phyloP scores from a whole-genome alignment of 2,888 invertebrate species.

The Cotesia congregata region DNA sequence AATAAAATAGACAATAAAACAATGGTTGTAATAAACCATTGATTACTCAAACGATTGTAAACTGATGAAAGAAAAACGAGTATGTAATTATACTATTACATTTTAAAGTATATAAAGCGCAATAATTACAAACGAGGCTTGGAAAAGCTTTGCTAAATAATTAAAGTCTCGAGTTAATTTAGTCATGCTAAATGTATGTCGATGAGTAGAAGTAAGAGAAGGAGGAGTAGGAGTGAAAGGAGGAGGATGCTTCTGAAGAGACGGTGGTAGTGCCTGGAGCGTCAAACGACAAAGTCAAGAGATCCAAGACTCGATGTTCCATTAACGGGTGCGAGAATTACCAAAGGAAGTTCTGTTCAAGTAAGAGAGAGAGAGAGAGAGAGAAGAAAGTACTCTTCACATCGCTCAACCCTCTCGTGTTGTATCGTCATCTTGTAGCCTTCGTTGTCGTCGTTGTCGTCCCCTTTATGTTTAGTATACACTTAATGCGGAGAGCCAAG shows the following conservation, averaged over 20 bases:
- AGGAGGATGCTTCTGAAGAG: neutral
- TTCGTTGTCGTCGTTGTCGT: constrained; percentile 15
- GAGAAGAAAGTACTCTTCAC: constrained; percentile 24
- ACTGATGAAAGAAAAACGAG: neutral
- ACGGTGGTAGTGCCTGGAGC: neutral
- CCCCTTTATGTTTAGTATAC: constrained; percentile 4
- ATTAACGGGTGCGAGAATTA: constrained; percentile 26
- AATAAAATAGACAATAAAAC: too few relatives aligned
- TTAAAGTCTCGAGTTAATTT: neutral
- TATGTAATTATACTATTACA: neutral
- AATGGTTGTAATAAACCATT: too few relatives aligned
- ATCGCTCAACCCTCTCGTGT: constrained; percentile 30
- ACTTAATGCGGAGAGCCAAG: constrained; percentile 24
- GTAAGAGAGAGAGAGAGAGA: constrained; percentile 2
- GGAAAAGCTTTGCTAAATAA: neutral
- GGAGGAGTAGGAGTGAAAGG: neutral
- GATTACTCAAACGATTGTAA: too few relatives aligned
- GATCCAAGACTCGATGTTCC: constrained; percentile 29
- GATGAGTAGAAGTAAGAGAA: neutral
- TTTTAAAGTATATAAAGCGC: neutral
- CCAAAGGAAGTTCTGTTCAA: constrained; percentile 19
- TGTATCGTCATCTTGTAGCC: constrained; percentile 3
- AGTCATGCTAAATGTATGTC: neutral
- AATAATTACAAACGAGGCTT: neutral
- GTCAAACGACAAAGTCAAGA: constrained; percentile 21